Conservation (phyloP, 2,888 invertebrate genomes). For the Neoaliturus tenellus region DNA sequence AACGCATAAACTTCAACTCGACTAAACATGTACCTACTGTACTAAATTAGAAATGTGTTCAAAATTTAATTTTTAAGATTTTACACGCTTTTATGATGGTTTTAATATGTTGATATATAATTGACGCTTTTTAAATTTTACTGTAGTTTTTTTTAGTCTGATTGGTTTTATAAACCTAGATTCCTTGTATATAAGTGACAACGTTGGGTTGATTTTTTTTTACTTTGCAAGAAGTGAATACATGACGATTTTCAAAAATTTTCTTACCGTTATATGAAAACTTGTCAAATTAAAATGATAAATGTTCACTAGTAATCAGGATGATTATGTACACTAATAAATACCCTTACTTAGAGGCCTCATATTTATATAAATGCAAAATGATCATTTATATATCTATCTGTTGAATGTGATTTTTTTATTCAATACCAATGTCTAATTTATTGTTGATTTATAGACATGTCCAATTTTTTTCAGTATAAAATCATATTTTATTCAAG, state of each 20-base stretch:
- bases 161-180: not conserved
- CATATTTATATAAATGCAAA: not conserved
- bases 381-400: too few species aligned
- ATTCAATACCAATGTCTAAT: too few species aligned
- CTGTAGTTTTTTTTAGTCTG: conserved; percentile 38
- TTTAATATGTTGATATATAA: conserved; percentile 33
- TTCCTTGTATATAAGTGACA: conserved; percentile 30
- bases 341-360: not conserved
- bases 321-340: not conserved
- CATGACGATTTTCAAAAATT: not conserved
- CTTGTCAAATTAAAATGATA: not conserved
- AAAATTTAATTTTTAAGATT: conserved; percentile 40
- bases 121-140: conserved; percentile 46
- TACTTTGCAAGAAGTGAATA: not conserved
- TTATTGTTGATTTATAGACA: too few species aligned
- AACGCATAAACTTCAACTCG: conserved; percentile 35
- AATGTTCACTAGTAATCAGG: not conserved
- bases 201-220: not conserved
- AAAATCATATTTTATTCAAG: too few species aligned
- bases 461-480: too few species aligned
- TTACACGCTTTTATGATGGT: conserved; percentile 45
- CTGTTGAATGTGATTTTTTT: too few species aligned
- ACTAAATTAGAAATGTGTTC: conserved; percentile 47
- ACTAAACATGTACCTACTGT: conserved; percentile 18
- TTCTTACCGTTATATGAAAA: not conserved